Conservation (phyloP, 2,797 vertebrate genomes). For the Melanogrammus aeglefinus region DNA sequence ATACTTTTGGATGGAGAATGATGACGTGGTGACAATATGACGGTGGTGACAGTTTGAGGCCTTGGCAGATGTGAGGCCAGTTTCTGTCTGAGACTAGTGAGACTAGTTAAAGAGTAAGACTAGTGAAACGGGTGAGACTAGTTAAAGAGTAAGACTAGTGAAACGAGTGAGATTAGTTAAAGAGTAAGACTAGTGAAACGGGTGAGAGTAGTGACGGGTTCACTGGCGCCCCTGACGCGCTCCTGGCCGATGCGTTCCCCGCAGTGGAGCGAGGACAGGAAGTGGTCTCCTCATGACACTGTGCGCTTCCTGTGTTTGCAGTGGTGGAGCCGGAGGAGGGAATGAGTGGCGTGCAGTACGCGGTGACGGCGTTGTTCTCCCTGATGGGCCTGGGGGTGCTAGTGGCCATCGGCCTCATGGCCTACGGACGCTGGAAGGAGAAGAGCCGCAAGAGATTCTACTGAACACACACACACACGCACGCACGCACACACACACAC, state of each 20-base stretch:
- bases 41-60: too few relatives aligned
- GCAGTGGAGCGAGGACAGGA: neutral
- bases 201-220: too few relatives aligned
- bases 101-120: too few relatives aligned
- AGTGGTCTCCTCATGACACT: neutral
- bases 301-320: slow-evolving; percentile 45
- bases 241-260: neutral
- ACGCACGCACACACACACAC: too few relatives aligned
- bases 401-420: slow-evolving; percentile 74
- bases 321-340: slow-evolving; percentile 76
- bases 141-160: too few relatives aligned
- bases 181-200: too few relatives aligned
- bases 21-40: too few relatives aligned
- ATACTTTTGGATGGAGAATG: too few relatives aligned
- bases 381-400: slow-evolving; percentile 81
- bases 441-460: slow-evolving; percentile 93
- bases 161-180: too few relatives aligned
- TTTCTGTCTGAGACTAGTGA: neutral
- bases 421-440: slow-evolving; percentile 90
- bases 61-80: too few relatives aligned
- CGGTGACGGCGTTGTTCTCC: slow-evolving; percentile 86
- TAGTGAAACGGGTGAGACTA: too few relatives aligned
- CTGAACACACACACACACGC: slow-evolving; percentile 59
- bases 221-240: too few relatives aligned
- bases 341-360: slow-evolving; percentile 80